Percentiles rank a stretch among this genome's conserved stretches.
phyloP scores from a whole-genome alignment of 2,113 vertebrate species.

The Clarias magur region DNA sequence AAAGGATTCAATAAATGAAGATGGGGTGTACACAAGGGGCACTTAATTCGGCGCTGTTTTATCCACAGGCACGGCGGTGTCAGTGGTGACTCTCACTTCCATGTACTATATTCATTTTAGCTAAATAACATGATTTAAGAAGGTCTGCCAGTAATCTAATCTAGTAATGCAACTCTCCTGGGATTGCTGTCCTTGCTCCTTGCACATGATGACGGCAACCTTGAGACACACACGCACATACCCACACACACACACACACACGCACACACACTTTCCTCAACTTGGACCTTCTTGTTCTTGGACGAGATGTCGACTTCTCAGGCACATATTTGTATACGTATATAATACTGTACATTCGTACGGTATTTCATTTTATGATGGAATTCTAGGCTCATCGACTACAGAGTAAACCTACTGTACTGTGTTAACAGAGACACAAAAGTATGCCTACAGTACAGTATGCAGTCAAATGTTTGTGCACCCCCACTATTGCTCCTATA shows the following conservation, averaged over 20 bases:
- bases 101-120: slow-evolving; percentile 49
- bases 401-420: neutral
- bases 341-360: neutral
- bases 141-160: slow-evolving; percentile 52
- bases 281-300: neutral
- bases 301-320: neutral
- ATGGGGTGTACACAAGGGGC: neutral
- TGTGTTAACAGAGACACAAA: neutral
- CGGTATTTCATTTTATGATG: neutral
- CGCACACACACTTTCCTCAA: neutral
- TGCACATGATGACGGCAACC: neutral
- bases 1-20: slow-evolving; percentile 42
- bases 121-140: slow-evolving; percentile 60
- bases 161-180: slow-evolving; percentile 50
- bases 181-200: slow-evolving; percentile 32
- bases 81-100: slow-evolving; percentile 50
- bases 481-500: no score
- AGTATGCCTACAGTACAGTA: neutral
- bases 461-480: no score
- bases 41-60: slow-evolving; percentile 40
- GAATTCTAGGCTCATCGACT: neutral
- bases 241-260: neutral
- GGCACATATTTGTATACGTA: neutral
- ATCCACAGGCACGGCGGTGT: slow-evolving; percentile 21
- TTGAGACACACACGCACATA: slow-evolving; percentile 8